phyloP scores from a whole-genome alignment of 2,113 vertebrate species.

The Aegotheles bennettii region DNA sequence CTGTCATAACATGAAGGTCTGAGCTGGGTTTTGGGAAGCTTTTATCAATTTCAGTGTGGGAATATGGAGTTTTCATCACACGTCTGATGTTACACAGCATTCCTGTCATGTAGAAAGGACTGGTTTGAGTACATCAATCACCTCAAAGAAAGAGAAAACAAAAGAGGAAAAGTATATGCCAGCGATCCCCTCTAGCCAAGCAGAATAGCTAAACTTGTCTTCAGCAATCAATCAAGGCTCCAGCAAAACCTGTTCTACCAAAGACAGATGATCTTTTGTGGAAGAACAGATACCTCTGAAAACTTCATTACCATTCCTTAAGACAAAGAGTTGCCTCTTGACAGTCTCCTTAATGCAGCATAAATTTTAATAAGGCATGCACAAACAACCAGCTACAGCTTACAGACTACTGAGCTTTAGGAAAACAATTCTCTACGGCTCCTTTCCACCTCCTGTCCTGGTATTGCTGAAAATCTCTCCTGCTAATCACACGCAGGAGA shows the following conservation, averaged over 20 bases:
- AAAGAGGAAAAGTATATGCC: neutral
- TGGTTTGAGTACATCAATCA: neutral
- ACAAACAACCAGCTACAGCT: neutral
- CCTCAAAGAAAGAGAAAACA: neutral
- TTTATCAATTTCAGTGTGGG: neutral
- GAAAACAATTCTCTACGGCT: neutral
- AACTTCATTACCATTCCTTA: neutral
- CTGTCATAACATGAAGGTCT: neutral
- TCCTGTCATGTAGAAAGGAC: neutral
- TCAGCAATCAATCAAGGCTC: constrained; percentile 18
- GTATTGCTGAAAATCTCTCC: neutral
- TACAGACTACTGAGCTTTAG: neutral
- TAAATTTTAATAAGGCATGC: neutral
- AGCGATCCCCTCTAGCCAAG: neutral
- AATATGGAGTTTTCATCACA: neutral
- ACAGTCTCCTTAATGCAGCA: neutral
- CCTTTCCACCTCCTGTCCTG: neutral
- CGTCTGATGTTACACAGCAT: neutral
- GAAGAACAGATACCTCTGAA: neutral
- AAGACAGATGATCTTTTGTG: neutral
- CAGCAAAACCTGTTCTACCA: constrained; percentile 2
- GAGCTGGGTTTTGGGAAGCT: neutral
- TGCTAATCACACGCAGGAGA: neutral
- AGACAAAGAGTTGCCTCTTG: neutral
- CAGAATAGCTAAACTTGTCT: neutral